phyloP scores from a whole-genome alignment of 2,797 vertebrate genomes.

The Gymnothorax reevesii region DNA sequence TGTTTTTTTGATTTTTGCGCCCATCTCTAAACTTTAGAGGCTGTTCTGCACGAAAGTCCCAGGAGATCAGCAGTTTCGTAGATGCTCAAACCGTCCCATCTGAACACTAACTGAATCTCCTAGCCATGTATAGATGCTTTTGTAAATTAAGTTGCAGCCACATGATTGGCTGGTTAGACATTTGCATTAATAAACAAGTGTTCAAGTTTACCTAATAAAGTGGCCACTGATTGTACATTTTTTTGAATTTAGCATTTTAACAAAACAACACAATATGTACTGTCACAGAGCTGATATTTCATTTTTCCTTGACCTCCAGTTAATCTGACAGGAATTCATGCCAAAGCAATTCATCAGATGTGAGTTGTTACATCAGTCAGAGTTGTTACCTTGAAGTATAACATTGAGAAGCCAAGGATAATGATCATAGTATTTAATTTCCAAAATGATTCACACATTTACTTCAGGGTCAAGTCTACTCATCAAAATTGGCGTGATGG shows the following conservation, averaged over 20 bases:
- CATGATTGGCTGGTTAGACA: no score
- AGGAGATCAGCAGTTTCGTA: no score
- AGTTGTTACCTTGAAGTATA: not conserved
- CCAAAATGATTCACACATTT: constrained; percentile 4
- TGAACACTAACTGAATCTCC: no score
- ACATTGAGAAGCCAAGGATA: not conserved
- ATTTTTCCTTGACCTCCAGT: not conserved
- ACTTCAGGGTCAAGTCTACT: not conserved
- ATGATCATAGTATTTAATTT: constrained; percentile 11
- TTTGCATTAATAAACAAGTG: no score
- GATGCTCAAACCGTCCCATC: no score
- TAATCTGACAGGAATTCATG: not conserved
- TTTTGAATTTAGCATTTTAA: not conserved
- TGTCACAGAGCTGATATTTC: constrained; percentile 4
- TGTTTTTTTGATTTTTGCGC: no score
- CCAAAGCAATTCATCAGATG: not conserved
- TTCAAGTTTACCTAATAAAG: no score
- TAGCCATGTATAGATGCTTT: no score
- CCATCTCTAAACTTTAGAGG: no score
- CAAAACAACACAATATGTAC: not conserved
- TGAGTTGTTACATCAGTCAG: not conserved
- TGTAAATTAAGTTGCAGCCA: no score
- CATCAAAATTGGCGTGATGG: not conserved
- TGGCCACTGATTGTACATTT: no score
- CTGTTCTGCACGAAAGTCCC: no score